Percentiles rank a stretch among this genome's conserved stretches.
These are phyloP conservation scores for Cranoglanis bouderius DNA, from an alignment of 2,113 vertebrate species.

Conservation along the genomic window DNA sequence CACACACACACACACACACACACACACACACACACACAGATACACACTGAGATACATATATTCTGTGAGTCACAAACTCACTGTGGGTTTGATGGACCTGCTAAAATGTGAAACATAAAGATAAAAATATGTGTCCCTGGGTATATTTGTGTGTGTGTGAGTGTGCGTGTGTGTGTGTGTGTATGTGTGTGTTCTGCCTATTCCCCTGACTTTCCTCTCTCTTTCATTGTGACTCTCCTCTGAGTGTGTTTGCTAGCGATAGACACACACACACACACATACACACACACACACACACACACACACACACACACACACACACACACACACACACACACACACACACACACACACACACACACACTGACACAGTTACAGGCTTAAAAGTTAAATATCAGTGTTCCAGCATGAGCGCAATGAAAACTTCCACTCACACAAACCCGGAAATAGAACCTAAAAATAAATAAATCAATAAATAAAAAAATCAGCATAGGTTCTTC, in stretches of 20 bases:
- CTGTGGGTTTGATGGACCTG: background rate
- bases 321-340: background rate
- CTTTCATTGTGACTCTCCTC: background rate
- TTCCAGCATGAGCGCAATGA: background rate
- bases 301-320: background rate
- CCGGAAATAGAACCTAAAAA: background rate
- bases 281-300: slow-evolving; percentile 1
- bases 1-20: background rate
- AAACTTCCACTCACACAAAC: background rate
- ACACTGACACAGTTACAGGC: background rate
- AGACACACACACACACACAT: background rate
- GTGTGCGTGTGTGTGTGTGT: background rate
- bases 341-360: background rate
- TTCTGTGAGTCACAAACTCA: background rate
- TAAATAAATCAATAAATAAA: no score
- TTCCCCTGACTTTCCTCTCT: background rate
- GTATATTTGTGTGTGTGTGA: background rate
- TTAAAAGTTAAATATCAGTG: background rate
- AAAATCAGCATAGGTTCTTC: background rate
- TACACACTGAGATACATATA: background rate
- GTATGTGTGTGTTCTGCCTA: background rate
- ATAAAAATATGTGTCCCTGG: slow-evolving; percentile 11
- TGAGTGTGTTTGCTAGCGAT: background rate
- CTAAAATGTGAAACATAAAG: background rate
- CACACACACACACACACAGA: background rate